Evolutionary conservation across 2,113 vertebrate genomes (phyloP).

Genomic region (Psilopsiagon aurifrons): DNA sequence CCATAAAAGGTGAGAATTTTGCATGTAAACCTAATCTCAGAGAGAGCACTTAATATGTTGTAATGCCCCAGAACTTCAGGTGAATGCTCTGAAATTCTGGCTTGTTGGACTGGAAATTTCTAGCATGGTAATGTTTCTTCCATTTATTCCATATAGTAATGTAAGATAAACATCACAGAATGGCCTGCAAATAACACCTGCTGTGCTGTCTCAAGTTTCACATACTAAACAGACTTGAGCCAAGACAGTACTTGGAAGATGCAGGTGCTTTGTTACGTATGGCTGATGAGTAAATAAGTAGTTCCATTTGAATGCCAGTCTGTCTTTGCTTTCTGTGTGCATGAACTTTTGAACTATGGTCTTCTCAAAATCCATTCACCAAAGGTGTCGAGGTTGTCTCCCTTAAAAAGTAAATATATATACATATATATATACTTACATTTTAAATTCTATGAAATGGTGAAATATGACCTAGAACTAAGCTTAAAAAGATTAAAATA

Average conservation of each 20-base stretch:
- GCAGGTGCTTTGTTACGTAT: background rate
- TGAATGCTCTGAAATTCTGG: conserved; percentile 15
- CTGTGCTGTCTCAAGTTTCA: conserved; percentile 27
- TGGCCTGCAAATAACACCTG: conserved; percentile 15
- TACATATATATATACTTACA: background rate
- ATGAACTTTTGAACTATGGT: background rate
- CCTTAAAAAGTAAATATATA: background rate
- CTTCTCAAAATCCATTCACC: background rate
- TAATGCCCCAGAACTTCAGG: conserved; percentile 27
- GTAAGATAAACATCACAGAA: conserved; percentile 31
- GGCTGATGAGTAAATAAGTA: background rate
- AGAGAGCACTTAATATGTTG: background rate
- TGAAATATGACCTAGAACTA: background rate
- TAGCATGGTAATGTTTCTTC: conserved; percentile 14
- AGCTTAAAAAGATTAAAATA: background rate
- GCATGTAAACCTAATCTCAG: background rate
- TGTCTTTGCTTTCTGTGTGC: background rate
- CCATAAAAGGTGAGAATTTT: background rate
- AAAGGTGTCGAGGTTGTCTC: background rate
- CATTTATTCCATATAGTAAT: background rate
- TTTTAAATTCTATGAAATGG: background rate
- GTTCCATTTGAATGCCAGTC: background rate
- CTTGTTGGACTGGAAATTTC: conserved; percentile 1
- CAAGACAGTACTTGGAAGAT: background rate
- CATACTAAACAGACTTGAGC: background rate